Percentiles rank a stretch among this genome's conserved stretches.
Conservation (phyloP, 2,888 invertebrate genomes). For the Eupithecia insigniata region DNA sequence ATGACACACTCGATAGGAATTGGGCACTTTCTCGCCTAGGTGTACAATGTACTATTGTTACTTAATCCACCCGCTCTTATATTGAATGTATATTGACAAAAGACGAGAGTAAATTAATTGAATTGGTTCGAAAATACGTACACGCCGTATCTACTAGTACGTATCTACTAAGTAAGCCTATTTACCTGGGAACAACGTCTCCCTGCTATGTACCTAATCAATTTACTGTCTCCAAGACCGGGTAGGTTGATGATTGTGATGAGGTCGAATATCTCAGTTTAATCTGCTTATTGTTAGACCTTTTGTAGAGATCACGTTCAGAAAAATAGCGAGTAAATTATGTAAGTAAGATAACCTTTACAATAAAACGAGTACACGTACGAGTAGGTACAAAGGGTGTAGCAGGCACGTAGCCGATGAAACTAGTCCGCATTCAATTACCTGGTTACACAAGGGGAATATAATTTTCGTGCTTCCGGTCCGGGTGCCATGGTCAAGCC, state of each 20-base stretch:
- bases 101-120: not conserved
- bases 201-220: not conserved
- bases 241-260: not conserved
- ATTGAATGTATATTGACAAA: not conserved
- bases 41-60: too few species aligned
- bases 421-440: not conserved
- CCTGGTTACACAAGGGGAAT: not conserved
- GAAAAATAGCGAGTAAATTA: not conserved
- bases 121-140: not conserved
- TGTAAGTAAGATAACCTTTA: not conserved
- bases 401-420: not conserved
- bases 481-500: not conserved
- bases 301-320: not conserved
- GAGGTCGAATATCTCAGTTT: not conserved
- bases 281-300: not conserved
- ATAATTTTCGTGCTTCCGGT: not conserved
- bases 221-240: not conserved
- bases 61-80: not conserved
- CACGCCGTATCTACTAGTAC: not conserved
- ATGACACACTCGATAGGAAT: too few species aligned
- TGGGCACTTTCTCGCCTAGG: too few species aligned
- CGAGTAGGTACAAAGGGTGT: not conserved
- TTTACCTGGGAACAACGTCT: not conserved
- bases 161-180: not conserved
- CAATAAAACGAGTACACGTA: not conserved